Evolutionary conservation across 2,797 vertebrate genomes (phyloP).

Genomic region (Harpagifer antarcticus): DNA sequence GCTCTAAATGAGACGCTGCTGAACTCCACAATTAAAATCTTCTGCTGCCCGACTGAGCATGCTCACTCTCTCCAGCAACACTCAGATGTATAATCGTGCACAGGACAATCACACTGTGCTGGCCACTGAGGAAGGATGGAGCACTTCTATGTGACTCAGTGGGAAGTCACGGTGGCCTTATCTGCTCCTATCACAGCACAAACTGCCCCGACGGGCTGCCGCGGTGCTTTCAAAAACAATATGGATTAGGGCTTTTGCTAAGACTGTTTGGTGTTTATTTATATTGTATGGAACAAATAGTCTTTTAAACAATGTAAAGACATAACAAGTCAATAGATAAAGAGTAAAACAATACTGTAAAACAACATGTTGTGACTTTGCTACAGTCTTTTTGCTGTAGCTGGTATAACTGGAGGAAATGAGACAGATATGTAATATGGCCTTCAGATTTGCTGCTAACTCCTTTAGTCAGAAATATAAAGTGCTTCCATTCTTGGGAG

Average conservation of each 20-base stretch:
- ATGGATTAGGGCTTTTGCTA: too few relatives aligned
- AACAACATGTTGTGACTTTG: too few relatives aligned
- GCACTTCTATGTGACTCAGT: slow-evolving; percentile 15
- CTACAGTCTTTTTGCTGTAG: too few relatives aligned
- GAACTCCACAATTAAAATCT: slow-evolving; percentile 14
- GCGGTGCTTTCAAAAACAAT: background rate
- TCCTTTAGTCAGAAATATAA: background rate
- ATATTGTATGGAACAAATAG: too few relatives aligned
- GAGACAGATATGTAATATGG: background rate
- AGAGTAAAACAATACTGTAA: too few relatives aligned
- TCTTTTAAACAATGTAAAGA: too few relatives aligned
- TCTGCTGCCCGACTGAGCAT: background rate
- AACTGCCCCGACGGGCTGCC: background rate
- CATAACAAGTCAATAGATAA: too few relatives aligned
- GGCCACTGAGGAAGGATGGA: background rate
- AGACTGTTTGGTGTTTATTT: too few relatives aligned
- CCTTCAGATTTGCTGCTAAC: too few relatives aligned
- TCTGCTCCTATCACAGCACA: background rate
- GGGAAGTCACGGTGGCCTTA: background rate
- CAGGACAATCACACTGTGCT: slow-evolving; percentile 1
- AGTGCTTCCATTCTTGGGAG: background rate
- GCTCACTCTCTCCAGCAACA: background rate
- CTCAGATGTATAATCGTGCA: slow-evolving; percentile 15
- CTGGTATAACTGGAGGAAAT: background rate
- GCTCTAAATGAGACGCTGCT: slow-evolving; percentile 2